A percentile compares a stretch with the other conserved stretches of the same genome.
Conservation (phyloP, 1,140 invertebrate species). For the Penaeus vannamei region DNA sequence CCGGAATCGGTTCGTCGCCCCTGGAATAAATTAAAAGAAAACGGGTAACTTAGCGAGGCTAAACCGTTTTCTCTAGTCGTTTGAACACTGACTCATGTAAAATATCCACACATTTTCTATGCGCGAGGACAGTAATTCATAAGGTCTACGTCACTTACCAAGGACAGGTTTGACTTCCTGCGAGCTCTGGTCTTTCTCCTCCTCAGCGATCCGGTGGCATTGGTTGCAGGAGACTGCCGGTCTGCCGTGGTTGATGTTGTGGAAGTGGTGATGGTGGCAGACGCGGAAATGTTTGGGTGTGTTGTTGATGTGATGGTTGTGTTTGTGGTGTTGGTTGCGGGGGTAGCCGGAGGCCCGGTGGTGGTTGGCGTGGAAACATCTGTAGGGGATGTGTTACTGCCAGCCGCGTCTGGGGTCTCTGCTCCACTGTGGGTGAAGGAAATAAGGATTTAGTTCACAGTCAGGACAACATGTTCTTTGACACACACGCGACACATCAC, state of each 20-base stretch:
- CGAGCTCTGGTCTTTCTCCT: slow-evolving; percentile 80
- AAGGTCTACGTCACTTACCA: slow-evolving; percentile 46
- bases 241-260: slow-evolving; percentile 4
- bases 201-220: slow-evolving; percentile 75
- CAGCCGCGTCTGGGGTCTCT: too few species aligned
- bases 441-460: too few species aligned
- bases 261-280: neutral
- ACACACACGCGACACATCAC: too few species aligned
- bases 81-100: neutral
- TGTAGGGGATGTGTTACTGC: too few species aligned
- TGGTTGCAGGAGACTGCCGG: neutral
- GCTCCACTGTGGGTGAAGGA: too few species aligned
- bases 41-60: neutral
- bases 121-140: too few species aligned
- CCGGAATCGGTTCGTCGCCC: slow-evolving; percentile 65
- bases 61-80: too few species aligned
- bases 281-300: slow-evolving; percentile 1
- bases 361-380: slow-evolving; percentile 10
- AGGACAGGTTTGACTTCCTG: slow-evolving; percentile 72
- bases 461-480: too few species aligned
- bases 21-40: slow-evolving; percentile 37
- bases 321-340: too few species aligned
- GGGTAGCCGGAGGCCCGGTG: neutral
- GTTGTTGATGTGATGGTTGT: neutral
- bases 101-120: neutral